phyloP scores from a whole-genome alignment of 2,797 vertebrate genomes.

The Salmo trutta region DNA sequence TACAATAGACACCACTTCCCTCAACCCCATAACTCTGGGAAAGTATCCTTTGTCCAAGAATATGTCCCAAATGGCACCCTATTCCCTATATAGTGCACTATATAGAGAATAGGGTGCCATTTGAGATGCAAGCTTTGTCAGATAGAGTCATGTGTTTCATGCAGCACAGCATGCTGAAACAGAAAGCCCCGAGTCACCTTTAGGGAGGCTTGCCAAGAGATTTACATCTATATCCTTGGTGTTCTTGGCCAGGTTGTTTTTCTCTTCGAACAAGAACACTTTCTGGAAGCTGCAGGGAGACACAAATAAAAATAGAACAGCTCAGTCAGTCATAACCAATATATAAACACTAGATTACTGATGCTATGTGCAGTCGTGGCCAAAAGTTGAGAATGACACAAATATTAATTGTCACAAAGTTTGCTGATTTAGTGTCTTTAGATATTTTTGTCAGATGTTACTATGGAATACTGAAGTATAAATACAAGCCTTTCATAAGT shows the following conservation, averaged over 20 bases:
- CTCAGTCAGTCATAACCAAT: slow-evolving; percentile 7
- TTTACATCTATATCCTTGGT: slow-evolving; percentile 83
- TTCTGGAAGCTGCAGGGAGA: slow-evolving; percentile 87
- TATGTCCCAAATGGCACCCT: too few relatives aligned
- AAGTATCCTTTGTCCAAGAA: neutral
- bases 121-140: neutral
- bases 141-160: neutral
- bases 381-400: too few relatives aligned
- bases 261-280: slow-evolving; percentile 83
- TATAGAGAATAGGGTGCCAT: too few relatives aligned
- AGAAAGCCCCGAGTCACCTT: slow-evolving; percentile 79
- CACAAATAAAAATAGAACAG: slow-evolving; percentile 31
- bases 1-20: slow-evolving; percentile 22
- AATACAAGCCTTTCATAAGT: too few relatives aligned
- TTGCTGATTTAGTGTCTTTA: too few relatives aligned
- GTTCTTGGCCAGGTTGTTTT: slow-evolving; percentile 77
- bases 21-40: slow-evolving; percentile 12
- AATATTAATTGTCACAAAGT: too few relatives aligned
- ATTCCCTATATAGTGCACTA: too few relatives aligned
- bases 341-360: too few relatives aligned
- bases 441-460: too few relatives aligned
- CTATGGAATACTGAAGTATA: too few relatives aligned
- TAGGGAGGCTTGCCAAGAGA: slow-evolving; percentile 84
- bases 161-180: slow-evolving; percentile 10
- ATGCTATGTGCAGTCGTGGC: too few relatives aligned